Conservation (phyloP, 1,140 invertebrate species). For the Trachymyrmex cornetzi region DNA sequence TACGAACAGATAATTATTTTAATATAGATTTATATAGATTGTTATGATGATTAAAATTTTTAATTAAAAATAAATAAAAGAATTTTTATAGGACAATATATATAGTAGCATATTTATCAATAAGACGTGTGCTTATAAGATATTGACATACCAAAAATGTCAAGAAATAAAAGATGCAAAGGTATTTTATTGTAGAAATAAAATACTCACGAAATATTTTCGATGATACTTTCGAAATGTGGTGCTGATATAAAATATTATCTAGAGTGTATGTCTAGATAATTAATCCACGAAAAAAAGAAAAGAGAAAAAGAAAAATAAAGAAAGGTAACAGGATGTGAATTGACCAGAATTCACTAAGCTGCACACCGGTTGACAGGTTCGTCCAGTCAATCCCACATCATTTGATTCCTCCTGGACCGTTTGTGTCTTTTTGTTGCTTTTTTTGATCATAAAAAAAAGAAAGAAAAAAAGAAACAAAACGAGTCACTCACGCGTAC, state of each 20-base stretch:
- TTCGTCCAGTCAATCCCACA: conserved; percentile 32
- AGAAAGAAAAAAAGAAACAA: not conserved
- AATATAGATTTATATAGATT: not conserved
- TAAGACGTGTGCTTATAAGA: not conserved
- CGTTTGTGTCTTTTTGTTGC: not conserved
- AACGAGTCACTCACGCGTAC: conserved; percentile 1
- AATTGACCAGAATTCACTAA: conserved; percentile 2
- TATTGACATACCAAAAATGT: not conserved
- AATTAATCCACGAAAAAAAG: not conserved
- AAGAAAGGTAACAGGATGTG: not conserved
- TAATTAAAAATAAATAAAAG: not conserved
- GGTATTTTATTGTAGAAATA: not conserved
- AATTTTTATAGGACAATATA: not conserved
- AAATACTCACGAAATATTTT: conserved; percentile 30
- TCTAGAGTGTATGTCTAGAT: not conserved
- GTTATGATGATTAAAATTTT: not conserved
- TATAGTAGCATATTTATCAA: not conserved
- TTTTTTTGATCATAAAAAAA: conserved; percentile 16
- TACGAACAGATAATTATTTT: not conserved
- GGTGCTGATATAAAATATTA: not conserved
- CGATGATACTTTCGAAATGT: conserved; percentile 8
- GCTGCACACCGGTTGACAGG: conserved; percentile 15
- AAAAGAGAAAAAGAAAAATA: not conserved
- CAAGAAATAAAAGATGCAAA: not conserved
- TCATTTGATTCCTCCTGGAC: not conserved